Evolutionary conservation across 2,797 vertebrate species (phyloP).

Genomic region (Phoeniculus purpureus): DNA sequence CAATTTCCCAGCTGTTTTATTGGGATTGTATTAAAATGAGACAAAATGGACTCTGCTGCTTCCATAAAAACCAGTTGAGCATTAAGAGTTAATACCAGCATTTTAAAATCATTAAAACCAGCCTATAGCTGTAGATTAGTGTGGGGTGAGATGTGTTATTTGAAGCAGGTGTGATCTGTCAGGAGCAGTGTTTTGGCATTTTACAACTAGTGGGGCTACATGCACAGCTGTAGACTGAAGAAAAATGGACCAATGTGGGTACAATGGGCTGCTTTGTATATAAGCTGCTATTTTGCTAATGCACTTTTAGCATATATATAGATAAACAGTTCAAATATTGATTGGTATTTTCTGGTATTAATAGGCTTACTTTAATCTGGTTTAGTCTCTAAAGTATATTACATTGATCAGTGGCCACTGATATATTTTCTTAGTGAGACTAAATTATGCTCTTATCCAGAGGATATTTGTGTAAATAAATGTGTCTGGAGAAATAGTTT

Average conservation of each 20-base stretch:
- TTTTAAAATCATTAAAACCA: constrained; percentile 73
- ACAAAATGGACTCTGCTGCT: constrained; percentile 76
- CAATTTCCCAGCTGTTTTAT: constrained; percentile 81
- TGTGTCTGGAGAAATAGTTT: constrained; percentile 42
- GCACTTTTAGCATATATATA: constrained; percentile 64
- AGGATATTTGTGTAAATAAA: constrained; percentile 47
- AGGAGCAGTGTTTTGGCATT: constrained; percentile 77
- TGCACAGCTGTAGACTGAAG: constrained; percentile 69
- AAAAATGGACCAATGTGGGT: constrained; percentile 36
- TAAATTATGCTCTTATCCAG: constrained; percentile 55
- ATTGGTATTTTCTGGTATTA: constrained; percentile 67
- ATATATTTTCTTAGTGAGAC: constrained; percentile 53
- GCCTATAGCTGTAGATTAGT: constrained; percentile 61
- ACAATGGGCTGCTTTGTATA: constrained; percentile 70
- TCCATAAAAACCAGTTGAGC: constrained; percentile 78
- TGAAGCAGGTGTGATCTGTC: constrained; percentile 79
- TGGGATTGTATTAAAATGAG: constrained; percentile 77
- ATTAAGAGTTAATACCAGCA: constrained; percentile 77
- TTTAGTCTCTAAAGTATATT: constrained; percentile 54
- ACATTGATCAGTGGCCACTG: constrained; percentile 54
- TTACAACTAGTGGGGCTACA: constrained; percentile 50
- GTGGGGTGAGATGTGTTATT: constrained; percentile 69
- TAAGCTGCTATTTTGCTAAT: constrained; percentile 66
- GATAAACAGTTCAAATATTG: constrained; percentile 73
- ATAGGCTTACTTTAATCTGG: constrained; percentile 56